phyloP scores from a whole-genome alignment of 1,140 invertebrate species.

The Thaumatotibia leucotreta region DNA sequence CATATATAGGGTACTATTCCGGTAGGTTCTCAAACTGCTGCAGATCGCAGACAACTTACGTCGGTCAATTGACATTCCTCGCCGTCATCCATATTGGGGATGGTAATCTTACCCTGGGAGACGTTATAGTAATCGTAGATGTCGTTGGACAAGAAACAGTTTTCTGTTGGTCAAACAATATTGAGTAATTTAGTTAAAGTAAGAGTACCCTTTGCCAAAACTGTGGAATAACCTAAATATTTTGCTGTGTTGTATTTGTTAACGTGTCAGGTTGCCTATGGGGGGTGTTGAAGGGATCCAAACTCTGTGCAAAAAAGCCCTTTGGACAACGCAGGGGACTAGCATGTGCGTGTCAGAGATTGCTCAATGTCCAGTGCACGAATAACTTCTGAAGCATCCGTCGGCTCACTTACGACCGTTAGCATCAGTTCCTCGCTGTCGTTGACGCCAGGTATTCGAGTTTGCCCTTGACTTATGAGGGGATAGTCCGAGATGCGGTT shows the following conservation, averaged over 20 bases:
- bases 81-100: constrained; percentile 96
- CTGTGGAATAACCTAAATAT: not conserved
- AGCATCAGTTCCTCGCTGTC: constrained; percentile 93
- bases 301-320: constrained; percentile 58
- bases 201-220: constrained; percentile 4
- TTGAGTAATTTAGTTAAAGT: constrained; percentile 22
- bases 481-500: constrained; percentile 91
- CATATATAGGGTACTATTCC: constrained; percentile 17
- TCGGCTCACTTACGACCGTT: constrained; percentile 91
- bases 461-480: constrained; percentile 94
- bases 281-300: constrained; percentile 33
- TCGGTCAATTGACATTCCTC: constrained; percentile 95
- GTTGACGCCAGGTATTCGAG: constrained; percentile 95
- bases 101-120: constrained; percentile 97
- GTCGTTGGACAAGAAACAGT: constrained; percentile 90
- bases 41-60: constrained; percentile 69
- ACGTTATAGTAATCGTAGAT: constrained; percentile 95
- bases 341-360: constrained; percentile 62
- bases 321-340: constrained; percentile 61
- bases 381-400: constrained; percentile 39
- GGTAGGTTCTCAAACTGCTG: constrained; percentile 26
- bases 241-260: constrained; percentile 28
- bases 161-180: constrained; percentile 79
- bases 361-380: constrained; percentile 17
- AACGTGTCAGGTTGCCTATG: constrained; percentile 15